Conservation (phyloP, 2,797 vertebrate species). For the Myotis pilosus region DNA sequence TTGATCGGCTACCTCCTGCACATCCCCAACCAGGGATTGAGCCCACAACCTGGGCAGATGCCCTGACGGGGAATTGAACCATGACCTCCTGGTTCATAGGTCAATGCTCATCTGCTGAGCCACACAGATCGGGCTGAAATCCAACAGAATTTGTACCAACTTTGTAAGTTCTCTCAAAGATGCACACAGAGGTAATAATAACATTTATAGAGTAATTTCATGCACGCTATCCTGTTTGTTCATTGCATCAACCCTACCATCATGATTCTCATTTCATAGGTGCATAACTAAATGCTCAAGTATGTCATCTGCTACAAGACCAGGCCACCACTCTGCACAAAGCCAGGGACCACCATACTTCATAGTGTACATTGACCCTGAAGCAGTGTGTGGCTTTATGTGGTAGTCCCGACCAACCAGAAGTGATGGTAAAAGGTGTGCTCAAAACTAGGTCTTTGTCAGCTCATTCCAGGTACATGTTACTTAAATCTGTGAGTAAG, state of each 20-base stretch:
- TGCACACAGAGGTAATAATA: background rate
- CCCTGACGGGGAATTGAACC: no score
- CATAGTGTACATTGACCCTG: no score
- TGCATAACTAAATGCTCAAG: background rate
- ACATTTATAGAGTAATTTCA: background rate
- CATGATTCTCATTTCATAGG: background rate
- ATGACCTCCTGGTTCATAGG: no score
- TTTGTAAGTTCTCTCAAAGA: background rate
- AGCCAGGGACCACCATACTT: no score
- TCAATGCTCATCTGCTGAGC: no score
- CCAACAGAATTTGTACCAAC: no score
- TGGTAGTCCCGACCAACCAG: no score
- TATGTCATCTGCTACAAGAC: background rate
- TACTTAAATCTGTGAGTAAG: background rate
- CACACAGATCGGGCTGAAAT: background rate
- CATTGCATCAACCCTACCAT: background rate
- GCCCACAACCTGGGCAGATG: no score
- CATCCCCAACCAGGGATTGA: no score
- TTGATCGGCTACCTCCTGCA: no score
- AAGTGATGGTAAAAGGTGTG: background rate
- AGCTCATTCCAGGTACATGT: background rate
- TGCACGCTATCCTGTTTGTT: rapidly evolving
- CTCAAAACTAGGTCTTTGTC: background rate
- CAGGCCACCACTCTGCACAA: background rate
- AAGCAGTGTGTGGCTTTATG: background rate